Evolutionary conservation across 2,113 vertebrate species (phyloP), one percentile per base, ranked within the genome.

Genomic region (Panthera uncia): DNA sequence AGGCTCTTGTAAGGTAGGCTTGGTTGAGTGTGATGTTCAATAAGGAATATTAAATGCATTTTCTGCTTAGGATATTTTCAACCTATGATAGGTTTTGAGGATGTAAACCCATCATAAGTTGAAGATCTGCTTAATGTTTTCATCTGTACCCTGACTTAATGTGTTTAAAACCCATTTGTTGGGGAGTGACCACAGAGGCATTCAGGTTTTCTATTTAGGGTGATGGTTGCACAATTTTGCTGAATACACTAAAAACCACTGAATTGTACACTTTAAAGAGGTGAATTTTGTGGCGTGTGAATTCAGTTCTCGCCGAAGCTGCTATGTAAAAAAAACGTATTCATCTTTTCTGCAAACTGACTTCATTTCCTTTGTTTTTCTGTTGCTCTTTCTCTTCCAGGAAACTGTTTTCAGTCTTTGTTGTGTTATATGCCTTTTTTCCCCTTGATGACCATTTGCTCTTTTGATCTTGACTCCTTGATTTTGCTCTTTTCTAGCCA

Each of bases 381-480:
- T 84, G 5, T 86, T 94, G 29, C 65, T 33, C 36, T 69, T 89
- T 94, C 38, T 81, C 21, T 63, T 61, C 68, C 1, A 95, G 61
- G 19, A 78, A 89, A 38, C 74, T 69, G 14, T 68, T 90, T 91
- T 50, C 81, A 88, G 14, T 93, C 33, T 80, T 91, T 73, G 11
- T 88, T 80, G 16, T 33, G 8, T 84, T 96, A 80, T 41, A 48
- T 55, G 7, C 66, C 7, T 76, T 80, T 88, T 25, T 50, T 15
- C 41, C 61, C 27, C 41, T 36, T 36, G 4, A 27, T 88, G 38
- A 29, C 29, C 57, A 27, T 92, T 80, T 68, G 31, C 48, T 94
- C 33, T 91, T 73, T 89, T 88, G 27, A 68, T 82, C 71, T 92
- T 69, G 63, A 85, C 66, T 92, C 38, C 55, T 96, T 94, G 19